Conservation (phyloP, 2,113 vertebrate genomes). For the Rallus limicola region DNA sequence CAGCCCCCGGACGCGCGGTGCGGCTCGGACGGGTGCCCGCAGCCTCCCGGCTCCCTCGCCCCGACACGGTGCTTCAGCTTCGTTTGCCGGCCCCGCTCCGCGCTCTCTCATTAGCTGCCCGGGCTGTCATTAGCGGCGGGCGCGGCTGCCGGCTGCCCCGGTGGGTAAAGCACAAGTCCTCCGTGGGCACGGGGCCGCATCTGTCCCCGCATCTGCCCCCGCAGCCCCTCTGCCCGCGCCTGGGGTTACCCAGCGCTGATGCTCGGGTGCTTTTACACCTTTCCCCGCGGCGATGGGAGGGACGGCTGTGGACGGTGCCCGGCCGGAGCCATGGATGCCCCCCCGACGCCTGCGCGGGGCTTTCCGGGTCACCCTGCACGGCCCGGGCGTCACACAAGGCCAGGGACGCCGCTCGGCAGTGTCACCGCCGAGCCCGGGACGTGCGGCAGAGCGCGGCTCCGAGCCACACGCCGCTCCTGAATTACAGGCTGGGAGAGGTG, state of each 20-base stretch:
- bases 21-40: neutral
- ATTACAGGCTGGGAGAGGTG: neutral
- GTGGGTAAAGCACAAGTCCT: accelerated
- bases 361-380: neutral
- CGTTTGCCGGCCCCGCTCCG: neutral
- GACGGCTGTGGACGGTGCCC: accelerated
- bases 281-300: accelerated
- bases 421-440: accelerated
- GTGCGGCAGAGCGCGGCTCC: neutral
- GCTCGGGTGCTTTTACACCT: neutral
- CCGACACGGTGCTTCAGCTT: neutral
- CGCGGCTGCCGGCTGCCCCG: neutral
- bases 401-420: neutral
- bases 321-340: accelerated
- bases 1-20: neutral
- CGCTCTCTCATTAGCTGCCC: neutral
- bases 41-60: accelerated
- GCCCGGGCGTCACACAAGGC: neutral
- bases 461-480: neutral
- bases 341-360: no score
- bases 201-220: neutral
- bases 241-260: neutral
- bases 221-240: no score
- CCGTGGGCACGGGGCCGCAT: accelerated
- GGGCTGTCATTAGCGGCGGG: neutral